Evolutionary conservation across 2,888 invertebrate species (phyloP).

Genomic region (Hermaeophaga mercurialis): DNA sequence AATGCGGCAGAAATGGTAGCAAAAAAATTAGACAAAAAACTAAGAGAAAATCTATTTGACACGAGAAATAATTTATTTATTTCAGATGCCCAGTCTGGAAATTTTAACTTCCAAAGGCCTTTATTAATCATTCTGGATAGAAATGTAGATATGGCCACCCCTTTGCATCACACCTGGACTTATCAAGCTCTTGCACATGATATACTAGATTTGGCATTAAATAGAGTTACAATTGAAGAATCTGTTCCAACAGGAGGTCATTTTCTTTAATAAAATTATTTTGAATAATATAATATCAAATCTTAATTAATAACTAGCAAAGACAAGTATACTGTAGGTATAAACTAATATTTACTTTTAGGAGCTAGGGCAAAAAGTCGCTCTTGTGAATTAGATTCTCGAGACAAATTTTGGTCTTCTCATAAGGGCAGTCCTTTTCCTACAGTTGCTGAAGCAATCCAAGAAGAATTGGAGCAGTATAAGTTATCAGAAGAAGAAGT

Average conservation of each 20-base stretch:
- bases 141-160: slow-evolving; percentile 96
- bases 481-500: slow-evolving; percentile 93
- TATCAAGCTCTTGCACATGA: slow-evolving; percentile 98
- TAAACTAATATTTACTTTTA: slow-evolving; percentile 37
- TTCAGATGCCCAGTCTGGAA: slow-evolving; percentile 77
- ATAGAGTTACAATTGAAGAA: slow-evolving; percentile 64
- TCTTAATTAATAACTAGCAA: too few species aligned
- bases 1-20: slow-evolving; percentile 99
- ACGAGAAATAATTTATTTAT: slow-evolving; percentile 95
- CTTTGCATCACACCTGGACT: slow-evolving; percentile 99
- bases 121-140: slow-evolving; percentile 91
- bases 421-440: slow-evolving; percentile 95
- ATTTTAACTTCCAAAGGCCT: slow-evolving; percentile 89
- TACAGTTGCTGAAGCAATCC: slow-evolving; percentile 96
- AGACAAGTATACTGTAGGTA: not conserved
- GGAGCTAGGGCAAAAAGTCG: slow-evolving; percentile 79
- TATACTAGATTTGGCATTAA: slow-evolving; percentile 88
- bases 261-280: slow-evolving; percentile 10
- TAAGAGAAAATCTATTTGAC: slow-evolving; percentile 96
- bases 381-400: slow-evolving; percentile 87
- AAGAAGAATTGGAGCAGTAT: slow-evolving; percentile 96
- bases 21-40: slow-evolving; percentile 93
- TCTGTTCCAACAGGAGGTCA: slow-evolving; percentile 49
- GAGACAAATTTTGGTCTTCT: slow-evolving; percentile 89
- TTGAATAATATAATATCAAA: slow-evolving; percentile 6